These are phyloP conservation scores for Typhlichthys subterraneus DNA, from an alignment of 2,797 vertebrate species.

Conservation along the genomic window DNA sequence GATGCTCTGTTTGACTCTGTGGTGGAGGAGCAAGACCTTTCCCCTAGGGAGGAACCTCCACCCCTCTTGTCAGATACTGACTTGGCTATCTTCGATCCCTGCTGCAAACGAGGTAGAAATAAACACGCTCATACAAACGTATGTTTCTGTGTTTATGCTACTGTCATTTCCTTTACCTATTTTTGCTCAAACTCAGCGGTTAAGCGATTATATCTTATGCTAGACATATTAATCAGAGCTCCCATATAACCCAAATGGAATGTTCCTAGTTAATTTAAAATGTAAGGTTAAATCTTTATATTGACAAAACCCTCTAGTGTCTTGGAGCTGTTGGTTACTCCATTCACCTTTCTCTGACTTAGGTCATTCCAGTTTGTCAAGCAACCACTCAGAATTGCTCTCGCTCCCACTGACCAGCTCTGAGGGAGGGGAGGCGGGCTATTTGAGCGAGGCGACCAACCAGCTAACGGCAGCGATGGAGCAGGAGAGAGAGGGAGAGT, in stretches of 20 bases:
- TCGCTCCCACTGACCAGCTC: constrained; percentile 58
- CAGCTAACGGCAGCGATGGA: constrained; percentile 81
- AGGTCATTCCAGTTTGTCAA: constrained; percentile 55
- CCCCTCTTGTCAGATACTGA: constrained; percentile 82
- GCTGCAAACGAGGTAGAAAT: constrained; percentile 79
- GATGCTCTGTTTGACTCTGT: constrained; percentile 77
- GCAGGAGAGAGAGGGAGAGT: constrained; percentile 80
- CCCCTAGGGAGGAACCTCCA: constrained; percentile 51
- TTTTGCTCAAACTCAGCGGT: no score
- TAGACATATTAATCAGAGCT: no score
- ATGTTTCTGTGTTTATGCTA: no score
- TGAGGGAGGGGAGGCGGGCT: constrained; percentile 60
- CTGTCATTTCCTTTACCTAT: no score
- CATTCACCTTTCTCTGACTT: constrained; percentile 16
- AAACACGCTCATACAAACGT: constrained; percentile 1
- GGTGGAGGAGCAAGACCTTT: constrained; percentile 51
- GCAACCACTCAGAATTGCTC: constrained; percentile 68
- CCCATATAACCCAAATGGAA: no score
- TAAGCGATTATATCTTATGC: no score
- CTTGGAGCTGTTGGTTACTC: neutral
- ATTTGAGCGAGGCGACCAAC: constrained; percentile 77
- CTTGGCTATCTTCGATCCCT: constrained; percentile 89
- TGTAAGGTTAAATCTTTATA: neutral
- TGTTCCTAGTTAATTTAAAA: neutral
- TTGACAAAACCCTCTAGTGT: no score